Evolutionary conservation across 2,888 invertebrate genomes (phyloP).

Genomic region (Cantharis flavilabris): DNA sequence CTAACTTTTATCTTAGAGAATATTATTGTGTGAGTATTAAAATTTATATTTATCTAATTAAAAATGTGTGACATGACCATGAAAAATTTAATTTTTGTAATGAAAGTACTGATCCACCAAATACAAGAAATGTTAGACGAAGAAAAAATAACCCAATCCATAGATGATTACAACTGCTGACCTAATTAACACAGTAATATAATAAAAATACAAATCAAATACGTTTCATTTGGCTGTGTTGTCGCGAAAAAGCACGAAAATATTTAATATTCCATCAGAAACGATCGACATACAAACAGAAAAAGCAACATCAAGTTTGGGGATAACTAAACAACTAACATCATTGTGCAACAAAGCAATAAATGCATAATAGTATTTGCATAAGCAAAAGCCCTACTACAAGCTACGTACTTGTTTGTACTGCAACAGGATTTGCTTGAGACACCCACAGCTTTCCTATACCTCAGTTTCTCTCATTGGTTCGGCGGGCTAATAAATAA

Average conservation of each 20-base stretch:
- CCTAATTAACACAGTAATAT: background rate
- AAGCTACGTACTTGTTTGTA: conserved; percentile 67
- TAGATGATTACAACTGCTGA: background rate
- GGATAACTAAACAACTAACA: conserved; percentile 53
- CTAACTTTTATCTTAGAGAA: background rate
- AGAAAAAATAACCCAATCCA: background rate
- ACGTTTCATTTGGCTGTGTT: conserved; percentile 52
- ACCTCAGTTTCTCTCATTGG: conserved; percentile 78
- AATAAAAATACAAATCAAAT: background rate
- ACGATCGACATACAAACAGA: conserved; percentile 34
- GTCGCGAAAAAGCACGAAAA: conserved; percentile 45
- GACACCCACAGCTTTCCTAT: conserved; percentile 64
- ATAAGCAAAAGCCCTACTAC: conserved; percentile 55
- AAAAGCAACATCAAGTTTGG: conserved; percentile 46
- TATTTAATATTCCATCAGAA: conserved; percentile 24
- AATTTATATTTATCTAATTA: background rate
- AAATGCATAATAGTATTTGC: conserved; percentile 50
- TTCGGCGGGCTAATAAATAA: conserved; percentile 73
- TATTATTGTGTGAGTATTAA: background rate
- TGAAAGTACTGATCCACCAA: background rate
- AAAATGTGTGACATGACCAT: background rate
- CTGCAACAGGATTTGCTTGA: conserved; percentile 63
- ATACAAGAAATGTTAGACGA: background rate
- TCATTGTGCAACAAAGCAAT: conserved; percentile 54
- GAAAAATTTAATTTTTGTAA: background rate